Evolutionary conservation across 1,140 invertebrate species (phyloP), one percentile per base, ranked within the genome.

Genomic region (Aphis gossypii): DNA sequence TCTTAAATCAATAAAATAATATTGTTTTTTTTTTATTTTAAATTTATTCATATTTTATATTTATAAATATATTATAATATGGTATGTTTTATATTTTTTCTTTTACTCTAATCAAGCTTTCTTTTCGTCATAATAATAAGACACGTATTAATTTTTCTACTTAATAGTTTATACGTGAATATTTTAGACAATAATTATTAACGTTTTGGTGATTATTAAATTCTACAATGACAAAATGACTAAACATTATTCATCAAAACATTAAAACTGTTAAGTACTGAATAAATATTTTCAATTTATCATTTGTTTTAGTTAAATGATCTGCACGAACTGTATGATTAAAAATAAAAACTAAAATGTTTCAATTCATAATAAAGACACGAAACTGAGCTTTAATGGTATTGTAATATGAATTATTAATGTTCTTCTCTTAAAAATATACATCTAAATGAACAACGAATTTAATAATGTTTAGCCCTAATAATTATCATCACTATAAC

Each of bases 91-190:
- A 18, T n/a, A 68, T 68, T 76, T n/a, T 76, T 76, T n/a, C 14
- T 18, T 3, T 68, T 14, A n/a, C 9, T 60, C 8, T 60, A n/a
- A 76, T 76, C n/a, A 76, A 76, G n/a, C 9, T 18, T 76, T n/a
- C 30, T 76, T 76, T n/a, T 76, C 9, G 2, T 18, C 5, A n/a
- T 51, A 18, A 51, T 76, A n/a, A 20, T 2, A 76, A 18, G 60
- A 18, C 4, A n/a, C 4, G 0, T n/a, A 18, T 35, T n/a, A 0
- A n/a, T 76, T 76, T n/a, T n/a, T n/a, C 30, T n/a, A 18, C 4
- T 6, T 76, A n/a, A 1, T 8, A 23, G 14, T 68, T 18, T 20
- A n/a, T 76, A n/a, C n/a, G 11, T n/a, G 60, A n/a, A 68, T 6
- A 68, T 68, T 68, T 68, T 68, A 68, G 18, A 68, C 30, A 18